Evolutionary conservation across 2,888 invertebrate species (phyloP).

Genomic region (Standfussiana lucernea): DNA sequence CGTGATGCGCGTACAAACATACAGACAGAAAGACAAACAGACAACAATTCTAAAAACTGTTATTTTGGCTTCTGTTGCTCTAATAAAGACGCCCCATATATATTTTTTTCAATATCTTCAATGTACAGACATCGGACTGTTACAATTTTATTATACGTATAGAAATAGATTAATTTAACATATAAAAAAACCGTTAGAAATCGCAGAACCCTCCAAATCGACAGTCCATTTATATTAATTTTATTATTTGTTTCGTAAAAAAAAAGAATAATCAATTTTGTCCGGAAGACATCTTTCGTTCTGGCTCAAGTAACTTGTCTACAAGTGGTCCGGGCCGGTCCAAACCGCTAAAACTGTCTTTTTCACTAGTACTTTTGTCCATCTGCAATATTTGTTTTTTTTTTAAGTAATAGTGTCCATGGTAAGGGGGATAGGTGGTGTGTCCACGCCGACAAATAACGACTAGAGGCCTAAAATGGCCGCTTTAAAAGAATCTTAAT

Average conservation of each 20-base stretch:
- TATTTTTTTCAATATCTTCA: too few relatives aligned
- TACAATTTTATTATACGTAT: too few relatives aligned
- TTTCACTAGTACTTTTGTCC: constrained; percentile 66
- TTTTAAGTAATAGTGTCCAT: neutral
- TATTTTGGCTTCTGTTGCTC: too few relatives aligned
- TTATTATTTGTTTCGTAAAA: neutral
- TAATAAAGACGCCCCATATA: too few relatives aligned
- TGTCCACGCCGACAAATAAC: neutral
- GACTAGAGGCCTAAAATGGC: too few relatives aligned
- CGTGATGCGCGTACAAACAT: too few relatives aligned
- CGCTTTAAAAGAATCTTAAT: too few relatives aligned
- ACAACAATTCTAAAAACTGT: too few relatives aligned
- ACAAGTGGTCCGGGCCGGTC: constrained; percentile 69
- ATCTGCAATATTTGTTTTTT: constrained; percentile 63
- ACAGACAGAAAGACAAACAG: too few relatives aligned
- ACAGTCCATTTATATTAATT: neutral
- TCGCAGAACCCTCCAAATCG: constrained; percentile 27
- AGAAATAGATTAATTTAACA: neutral
- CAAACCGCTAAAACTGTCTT: constrained; percentile 49
- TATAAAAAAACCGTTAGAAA: neutral
- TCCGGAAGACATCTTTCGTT: constrained; percentile 75
- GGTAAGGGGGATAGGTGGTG: neutral
- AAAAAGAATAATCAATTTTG: constrained; percentile 67
- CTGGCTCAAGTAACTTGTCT: constrained; percentile 74
- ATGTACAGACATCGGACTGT: too few relatives aligned